Conservation (phyloP, 2,113 vertebrate species). For the Pomatostomus ruficeps region DNA sequence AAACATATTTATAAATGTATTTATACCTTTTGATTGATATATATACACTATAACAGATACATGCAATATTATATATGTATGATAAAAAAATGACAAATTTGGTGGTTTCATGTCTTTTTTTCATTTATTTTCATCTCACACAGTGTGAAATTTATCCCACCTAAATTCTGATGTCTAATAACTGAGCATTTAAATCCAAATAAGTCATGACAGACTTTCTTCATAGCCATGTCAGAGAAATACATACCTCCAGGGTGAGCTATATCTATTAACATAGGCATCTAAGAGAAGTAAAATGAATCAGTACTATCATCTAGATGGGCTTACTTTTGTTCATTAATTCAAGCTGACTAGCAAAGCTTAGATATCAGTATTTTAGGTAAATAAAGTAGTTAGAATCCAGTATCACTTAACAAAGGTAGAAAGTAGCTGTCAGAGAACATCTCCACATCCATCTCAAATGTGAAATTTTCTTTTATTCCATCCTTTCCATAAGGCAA, state of each 20-base stretch:
- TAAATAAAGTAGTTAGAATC: not conserved
- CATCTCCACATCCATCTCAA: not conserved
- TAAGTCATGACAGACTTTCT: not conserved
- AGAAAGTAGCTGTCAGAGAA: not conserved
- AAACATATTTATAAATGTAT: not conserved
- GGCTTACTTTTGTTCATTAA: not conserved
- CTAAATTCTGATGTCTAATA: not conserved
- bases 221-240: not conserved
- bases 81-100: not conserved
- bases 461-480: not conserved
- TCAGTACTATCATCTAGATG: not conserved
- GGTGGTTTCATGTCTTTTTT: accelerated
- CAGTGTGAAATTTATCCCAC: not conserved
- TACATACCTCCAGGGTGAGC: not conserved
- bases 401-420: not conserved
- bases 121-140: not conserved
- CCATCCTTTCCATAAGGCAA: not conserved
- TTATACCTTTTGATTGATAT: not conserved
- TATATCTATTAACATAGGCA: not conserved
- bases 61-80: too few species aligned
- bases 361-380: not conserved
- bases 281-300: not conserved
- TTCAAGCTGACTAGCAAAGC: not conserved
- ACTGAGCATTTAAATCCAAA: not conserved
- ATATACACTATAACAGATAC: not conserved